phyloP scores from a whole-genome alignment of 2,113 vertebrate genomes.

The Corydoras maculifer region DNA sequence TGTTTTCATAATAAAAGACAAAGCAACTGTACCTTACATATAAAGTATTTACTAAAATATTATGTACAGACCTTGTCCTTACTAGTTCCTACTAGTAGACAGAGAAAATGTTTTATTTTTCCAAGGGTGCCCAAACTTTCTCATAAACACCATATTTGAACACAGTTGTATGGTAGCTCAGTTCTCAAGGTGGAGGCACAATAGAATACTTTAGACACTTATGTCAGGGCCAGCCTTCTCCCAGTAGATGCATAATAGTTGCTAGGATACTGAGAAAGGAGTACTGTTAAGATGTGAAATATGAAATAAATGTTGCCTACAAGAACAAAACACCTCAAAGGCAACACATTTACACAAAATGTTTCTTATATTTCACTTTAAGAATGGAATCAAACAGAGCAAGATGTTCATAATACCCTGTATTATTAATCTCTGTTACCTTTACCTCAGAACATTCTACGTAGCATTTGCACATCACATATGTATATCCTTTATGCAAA shows the following conservation, averaged over 20 bases:
- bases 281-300: conserved; percentile 38
- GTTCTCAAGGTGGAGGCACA: conserved; percentile 32
- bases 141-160: no score
- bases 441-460: neutral
- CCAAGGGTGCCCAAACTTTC: no score
- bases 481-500: neutral
- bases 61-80: no score
- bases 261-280: conserved; percentile 43
- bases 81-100: no score
- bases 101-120: no score
- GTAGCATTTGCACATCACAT: neutral
- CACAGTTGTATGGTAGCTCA: conserved; percentile 3
- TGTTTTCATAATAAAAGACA: no score
- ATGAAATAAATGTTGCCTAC: conserved; percentile 38
- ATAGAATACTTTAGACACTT: conserved; percentile 34
- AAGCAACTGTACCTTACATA: no score
- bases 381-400: conserved; percentile 8
- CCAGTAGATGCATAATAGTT: conserved; percentile 43
- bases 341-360: conserved; percentile 21
- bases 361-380: conserved; percentile 8
- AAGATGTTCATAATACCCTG: neutral
- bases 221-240: conserved; percentile 25
- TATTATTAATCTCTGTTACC: neutral
- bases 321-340: conserved; percentile 34
- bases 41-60: no score